A percentile compares a stretch with the other conserved stretches of the same genome.
phyloP scores from a whole-genome alignment of 2,888 invertebrate genomes.

The Mimas tiliae region DNA sequence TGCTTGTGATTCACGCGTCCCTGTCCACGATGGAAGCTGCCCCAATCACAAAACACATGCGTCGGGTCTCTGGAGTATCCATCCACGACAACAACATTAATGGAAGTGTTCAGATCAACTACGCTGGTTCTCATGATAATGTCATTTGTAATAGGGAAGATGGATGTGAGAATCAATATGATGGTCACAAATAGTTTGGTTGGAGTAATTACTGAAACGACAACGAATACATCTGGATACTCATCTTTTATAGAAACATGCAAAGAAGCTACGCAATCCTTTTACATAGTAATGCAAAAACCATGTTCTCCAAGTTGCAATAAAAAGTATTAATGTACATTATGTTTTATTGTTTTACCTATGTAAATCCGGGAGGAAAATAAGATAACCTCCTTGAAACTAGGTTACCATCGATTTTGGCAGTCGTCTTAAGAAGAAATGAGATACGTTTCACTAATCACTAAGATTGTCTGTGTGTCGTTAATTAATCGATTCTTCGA shows the following conservation, averaged over 20 bases:
- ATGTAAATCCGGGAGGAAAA: background rate
- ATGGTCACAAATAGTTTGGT: background rate
- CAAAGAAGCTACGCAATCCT: no score
- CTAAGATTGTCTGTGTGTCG: no score
- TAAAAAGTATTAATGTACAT: background rate
- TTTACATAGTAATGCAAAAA: no score
- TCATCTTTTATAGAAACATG: no score
- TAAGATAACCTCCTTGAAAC: no score
- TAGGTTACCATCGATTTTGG: no score
- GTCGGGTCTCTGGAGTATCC: background rate
- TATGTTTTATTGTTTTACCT: background rate
- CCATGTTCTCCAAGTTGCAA: background rate
- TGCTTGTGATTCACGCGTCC: background rate
- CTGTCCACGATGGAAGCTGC: background rate
- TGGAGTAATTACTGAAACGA: background rate
- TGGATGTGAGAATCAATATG: background rate
- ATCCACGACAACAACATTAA: constrained; percentile 8
- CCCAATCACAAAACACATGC: background rate
- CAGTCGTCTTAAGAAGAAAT: no score
- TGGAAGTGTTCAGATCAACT: constrained; percentile 7
- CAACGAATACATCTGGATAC: no score
- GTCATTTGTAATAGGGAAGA: background rate
- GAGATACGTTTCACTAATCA: no score
- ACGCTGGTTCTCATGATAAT: background rate
- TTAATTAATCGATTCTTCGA: no score